Percentiles rank a stretch among this genome's conserved stretches.
phyloP scores from a whole-genome alignment of 2,888 invertebrate genomes.

The Hirtodrosophila histrioides region DNA sequence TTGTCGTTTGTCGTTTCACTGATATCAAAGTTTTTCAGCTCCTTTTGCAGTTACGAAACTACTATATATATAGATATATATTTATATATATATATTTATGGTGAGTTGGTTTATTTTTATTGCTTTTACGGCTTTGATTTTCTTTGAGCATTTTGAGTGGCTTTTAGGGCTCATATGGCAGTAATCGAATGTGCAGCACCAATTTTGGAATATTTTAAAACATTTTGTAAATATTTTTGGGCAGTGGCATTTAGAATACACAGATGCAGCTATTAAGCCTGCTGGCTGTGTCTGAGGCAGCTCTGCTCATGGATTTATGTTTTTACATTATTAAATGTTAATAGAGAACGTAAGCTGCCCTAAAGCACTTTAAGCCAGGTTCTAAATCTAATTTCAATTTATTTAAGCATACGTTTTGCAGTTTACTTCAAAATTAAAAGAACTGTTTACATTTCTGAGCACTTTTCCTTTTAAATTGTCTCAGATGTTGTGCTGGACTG shows the following conservation, averaged over 20 bases:
- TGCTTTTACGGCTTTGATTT: slow-evolving; percentile 26
- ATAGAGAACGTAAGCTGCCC: no score
- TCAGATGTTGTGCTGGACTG: no score
- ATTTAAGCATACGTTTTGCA: no score
- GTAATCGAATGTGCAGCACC: slow-evolving; percentile 24
- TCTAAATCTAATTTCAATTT: no score
- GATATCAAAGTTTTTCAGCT: slow-evolving; percentile 34
- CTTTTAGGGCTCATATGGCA: slow-evolving; percentile 16
- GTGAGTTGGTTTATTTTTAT: slow-evolving; percentile 28
- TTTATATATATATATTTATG: background rate
- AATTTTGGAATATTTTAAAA: slow-evolving; percentile 1
- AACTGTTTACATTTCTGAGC: no score
- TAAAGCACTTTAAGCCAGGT: no score
- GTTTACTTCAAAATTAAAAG: background rate
- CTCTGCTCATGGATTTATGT: background rate
- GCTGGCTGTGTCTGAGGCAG: no score
- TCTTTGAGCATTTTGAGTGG: slow-evolving; percentile 20
- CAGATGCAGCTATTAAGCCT: slow-evolving; percentile 7
- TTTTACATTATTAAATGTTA: background rate
- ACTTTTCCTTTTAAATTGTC: no score
- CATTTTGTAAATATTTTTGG: slow-evolving; percentile 5
- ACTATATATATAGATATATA: background rate
- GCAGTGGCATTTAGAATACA: background rate
- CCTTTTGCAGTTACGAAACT: slow-evolving; percentile 27
- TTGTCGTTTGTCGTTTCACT: slow-evolving; percentile 42